A percentile compares a stretch with the other conserved stretches of the same genome.
phyloP scores from a whole-genome alignment of 1,140 invertebrate species.

The Drosophila micromelanica region DNA sequence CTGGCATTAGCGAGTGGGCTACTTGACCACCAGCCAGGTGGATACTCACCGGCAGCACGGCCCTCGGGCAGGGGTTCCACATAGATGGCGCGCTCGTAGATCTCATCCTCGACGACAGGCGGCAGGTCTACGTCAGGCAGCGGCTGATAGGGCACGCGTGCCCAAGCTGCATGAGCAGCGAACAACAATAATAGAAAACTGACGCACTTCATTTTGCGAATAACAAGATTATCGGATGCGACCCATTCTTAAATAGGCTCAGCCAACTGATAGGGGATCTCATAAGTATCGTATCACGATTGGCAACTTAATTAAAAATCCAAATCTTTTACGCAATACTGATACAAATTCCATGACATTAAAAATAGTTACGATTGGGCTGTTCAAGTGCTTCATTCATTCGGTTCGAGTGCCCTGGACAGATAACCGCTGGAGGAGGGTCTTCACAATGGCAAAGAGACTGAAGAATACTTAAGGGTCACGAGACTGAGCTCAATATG shows the following conservation, averaged over 20 bases:
- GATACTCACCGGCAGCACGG: conserved; percentile 51
- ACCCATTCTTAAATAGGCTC: conserved; percentile 62
- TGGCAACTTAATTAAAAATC: conserved; percentile 62
- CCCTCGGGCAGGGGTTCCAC: conserved; percentile 36
- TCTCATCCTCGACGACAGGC: conserved; percentile 40
- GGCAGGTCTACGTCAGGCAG: conserved; percentile 55
- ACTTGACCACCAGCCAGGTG: background rate
- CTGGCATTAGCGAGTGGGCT: background rate
- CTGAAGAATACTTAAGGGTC: background rate
- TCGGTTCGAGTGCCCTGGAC: conserved; percentile 16
- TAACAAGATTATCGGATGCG: conserved; percentile 15
- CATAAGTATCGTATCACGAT: conserved; percentile 25
- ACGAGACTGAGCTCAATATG: conserved; percentile 67
- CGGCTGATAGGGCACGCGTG: conserved; percentile 50
- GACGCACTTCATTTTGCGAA: conserved; percentile 64
- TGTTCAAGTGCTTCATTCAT: conserved; percentile 21
- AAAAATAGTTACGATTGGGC: conserved; percentile 11
- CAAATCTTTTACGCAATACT: conserved; percentile 15
- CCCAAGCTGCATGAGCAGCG: conserved; percentile 54
- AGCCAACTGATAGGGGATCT: conserved; percentile 10
- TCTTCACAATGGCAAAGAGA: background rate
- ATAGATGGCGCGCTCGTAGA: conserved; percentile 40
- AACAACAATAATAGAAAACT: conserved; percentile 53
- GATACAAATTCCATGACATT: conserved; percentile 15
- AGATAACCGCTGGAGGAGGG: conserved; percentile 17